Evolutionary conservation across 2,797 vertebrate genomes (phyloP), one percentile per base, ranked within the genome.

Genomic region (Philypnodon macrostomus): DNA sequence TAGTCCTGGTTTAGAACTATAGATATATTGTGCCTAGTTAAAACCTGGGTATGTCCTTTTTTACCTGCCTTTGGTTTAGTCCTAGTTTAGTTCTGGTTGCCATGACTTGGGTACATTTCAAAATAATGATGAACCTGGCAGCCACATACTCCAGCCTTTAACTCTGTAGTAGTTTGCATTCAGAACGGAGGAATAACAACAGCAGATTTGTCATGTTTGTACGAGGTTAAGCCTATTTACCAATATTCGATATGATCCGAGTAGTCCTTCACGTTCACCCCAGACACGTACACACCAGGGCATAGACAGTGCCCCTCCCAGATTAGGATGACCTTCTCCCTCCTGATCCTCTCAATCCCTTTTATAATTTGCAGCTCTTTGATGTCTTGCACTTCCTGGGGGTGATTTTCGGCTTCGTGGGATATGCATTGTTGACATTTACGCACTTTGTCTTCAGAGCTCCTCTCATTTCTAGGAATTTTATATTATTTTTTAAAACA

Each of bases 361-460:
- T 77, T 90, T 39, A 83, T 82, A 86, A 63, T 4, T 87, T 90
- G 67, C 89, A 93, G 92, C 81, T 94, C 77, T 94, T 93, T 79
- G 90, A 94, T 86, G 93, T 94, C 76, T 88, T 93, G 88, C 92
- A 86, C 80, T 93, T 94, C 86, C 81, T 93, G 80, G 91, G 92
- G 53, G 92, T 94, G 85, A 94, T 93, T 11, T 92, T 93, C 87
- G 88, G 91, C 67, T 92, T 91, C 79, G 93, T 94, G 90, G 92
- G 92, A 73, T 89, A 91, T 14, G 85, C 90, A 0, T 60, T 94
- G 54, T 91, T 93, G 83, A 91, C 84, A 0, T 93, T 92, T 81
- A 86, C 90, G 81, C 89, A 86, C 63, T 92, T 92, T 48, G 82
- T 90, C 82, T 94, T 94, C 80, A 90, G 85, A 63, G 86, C 77